These are phyloP conservation scores for Setophaga petechia DNA, from an alignment of 2,113 vertebrate genomes.

Conservation along the genomic window DNA sequence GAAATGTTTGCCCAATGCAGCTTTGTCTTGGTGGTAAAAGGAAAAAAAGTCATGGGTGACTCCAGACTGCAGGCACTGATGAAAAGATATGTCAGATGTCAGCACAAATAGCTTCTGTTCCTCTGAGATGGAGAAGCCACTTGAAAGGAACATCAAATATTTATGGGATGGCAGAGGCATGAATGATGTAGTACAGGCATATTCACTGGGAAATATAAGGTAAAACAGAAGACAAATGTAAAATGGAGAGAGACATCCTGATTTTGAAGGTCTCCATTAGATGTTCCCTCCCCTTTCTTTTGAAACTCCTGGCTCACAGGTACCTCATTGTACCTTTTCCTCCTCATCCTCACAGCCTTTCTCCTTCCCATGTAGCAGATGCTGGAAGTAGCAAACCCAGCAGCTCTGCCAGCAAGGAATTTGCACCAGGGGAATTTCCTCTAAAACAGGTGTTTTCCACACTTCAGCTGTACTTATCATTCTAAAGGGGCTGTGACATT, in stretches of 20 bases:
- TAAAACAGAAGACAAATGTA: not conserved
- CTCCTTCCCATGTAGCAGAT: not conserved
- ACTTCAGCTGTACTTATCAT: not conserved
- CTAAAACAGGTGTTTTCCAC: not conserved
- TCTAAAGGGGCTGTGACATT: slow-evolving; percentile 22
- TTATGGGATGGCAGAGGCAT: not conserved
- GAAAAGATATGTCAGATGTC: slow-evolving; percentile 4
- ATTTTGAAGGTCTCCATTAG: not conserved
- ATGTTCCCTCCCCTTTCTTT: not conserved
- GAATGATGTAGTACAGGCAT: not conserved
- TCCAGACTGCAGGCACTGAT: not conserved
- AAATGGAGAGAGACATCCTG: not conserved
- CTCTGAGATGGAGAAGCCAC: not conserved
- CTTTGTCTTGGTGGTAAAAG: not conserved
- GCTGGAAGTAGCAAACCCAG: not conserved
- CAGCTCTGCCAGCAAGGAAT: not conserved
- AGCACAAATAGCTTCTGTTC: not conserved
- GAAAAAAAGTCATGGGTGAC: not conserved
- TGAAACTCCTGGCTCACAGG: not conserved
- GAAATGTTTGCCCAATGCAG: not conserved
- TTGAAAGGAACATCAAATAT: slow-evolving; percentile 43
- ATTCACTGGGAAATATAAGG: not conserved
- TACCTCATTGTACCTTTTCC: not conserved
- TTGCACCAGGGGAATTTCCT: not conserved
- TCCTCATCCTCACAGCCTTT: not conserved